Evolutionary conservation across 2,113 vertebrate species (phyloP), one percentile per base, ranked within the genome.

Genomic region (Ceuthmochares aereus): DNA sequence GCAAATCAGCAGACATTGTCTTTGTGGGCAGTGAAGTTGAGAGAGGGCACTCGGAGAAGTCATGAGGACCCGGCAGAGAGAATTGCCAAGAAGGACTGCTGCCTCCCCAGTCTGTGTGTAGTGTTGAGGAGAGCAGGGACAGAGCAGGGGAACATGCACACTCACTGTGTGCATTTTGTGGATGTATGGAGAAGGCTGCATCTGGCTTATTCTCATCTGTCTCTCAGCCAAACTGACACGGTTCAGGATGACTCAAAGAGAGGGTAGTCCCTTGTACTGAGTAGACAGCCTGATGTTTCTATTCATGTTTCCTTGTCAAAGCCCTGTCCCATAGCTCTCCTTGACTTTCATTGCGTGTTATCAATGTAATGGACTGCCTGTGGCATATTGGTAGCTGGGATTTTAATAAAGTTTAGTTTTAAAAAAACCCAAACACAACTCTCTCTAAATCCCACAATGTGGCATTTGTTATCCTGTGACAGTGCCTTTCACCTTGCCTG

Each of bases 81-180:
- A 56, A 43, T 15, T 52, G 19, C 47, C 0, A 0, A 37, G 22
- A 45, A 59, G n/a, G 26, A 6, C 40, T 32, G 7, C 29, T 74
- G 60, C 37, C 23, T 47, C 22, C 29, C 9, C 15, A 14, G 27
- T 20, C 19, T 5, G 6, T 74, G 43, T 34, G 30, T 2, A 3
- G 13, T 1, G 0, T 42, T 59, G 49, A 83, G 47, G 36, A 76
- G 9, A 72, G 40, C 42, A 42, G 30, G 40, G 34, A 30, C 0
- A 1, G 67, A 27, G 16, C 37, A 29, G 30, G 0, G 9, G 37
- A 54, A 26, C 14, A 19, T 0, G 2, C 1, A 2, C 45, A 21
- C 62, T 43, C 8, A 8, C 29, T 45, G n/a, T 8, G 2, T 22
- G 15, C 23, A 20, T 55, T 82, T 17, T 47, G 42, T n/a, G 59